Conservation (phyloP, 2,113 vertebrate genomes). For the Cyphomyrus discorhynchus region DNA sequence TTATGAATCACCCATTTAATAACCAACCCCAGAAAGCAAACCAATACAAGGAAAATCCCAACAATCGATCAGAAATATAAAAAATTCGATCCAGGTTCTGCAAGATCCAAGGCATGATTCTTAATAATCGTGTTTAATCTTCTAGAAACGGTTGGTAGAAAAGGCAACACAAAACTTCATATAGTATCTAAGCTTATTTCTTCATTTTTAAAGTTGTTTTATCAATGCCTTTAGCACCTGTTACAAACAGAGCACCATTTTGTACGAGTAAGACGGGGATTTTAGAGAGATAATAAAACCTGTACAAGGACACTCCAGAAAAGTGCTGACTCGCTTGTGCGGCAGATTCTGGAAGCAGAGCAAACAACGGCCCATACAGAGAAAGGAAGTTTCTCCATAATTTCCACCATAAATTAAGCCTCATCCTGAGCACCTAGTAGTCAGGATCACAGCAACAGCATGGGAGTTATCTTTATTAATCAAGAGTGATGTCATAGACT, state of each 20-base stretch:
- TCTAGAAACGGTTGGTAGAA: neutral
- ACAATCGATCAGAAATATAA: neutral
- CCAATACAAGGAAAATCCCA: neutral
- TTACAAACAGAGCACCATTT: neutral
- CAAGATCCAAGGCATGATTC: neutral
- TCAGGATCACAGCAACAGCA: neutral
- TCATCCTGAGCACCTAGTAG: neutral
- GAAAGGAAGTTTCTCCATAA: neutral
- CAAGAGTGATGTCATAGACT: neutral
- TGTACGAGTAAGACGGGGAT: neutral
- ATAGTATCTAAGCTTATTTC: neutral
- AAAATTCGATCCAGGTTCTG: neutral
- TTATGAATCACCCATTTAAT: neutral
- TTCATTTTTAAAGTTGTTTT: neutral
- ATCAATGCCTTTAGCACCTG: neutral
- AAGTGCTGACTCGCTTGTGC: neutral
- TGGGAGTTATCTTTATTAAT: neutral
- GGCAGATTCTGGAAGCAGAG: neutral
- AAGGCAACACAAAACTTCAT: neutral
- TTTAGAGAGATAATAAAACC: neutral
- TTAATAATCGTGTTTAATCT: neutral
- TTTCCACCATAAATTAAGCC: neutral
- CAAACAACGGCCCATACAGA: neutral
- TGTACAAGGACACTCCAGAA: neutral
- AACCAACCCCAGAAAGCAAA: neutral